Evolutionary conservation across 2,797 vertebrate species (phyloP), one percentile per base, ranked within the genome.

Genomic region (Remorina albescens): DNA sequence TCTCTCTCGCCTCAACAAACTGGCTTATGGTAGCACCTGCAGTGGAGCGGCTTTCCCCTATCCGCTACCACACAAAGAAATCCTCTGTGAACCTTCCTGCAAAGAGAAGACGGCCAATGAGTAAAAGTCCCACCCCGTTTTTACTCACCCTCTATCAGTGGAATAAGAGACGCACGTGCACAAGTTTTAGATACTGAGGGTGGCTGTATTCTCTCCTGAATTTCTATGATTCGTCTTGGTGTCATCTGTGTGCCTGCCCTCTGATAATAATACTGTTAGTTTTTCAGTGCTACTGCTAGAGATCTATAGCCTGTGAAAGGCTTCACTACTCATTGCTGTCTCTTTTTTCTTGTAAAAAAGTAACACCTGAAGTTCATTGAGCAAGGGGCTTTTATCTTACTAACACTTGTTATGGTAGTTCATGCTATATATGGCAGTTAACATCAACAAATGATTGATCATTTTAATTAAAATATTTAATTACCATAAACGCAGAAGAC

Each of bases 1-100:
- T 86, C 96, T 97, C 19, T 97, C 97, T 61, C 96, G 96, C 63
- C 95, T 97, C 95, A 96, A 95, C 80, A 97, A 98, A 95, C 96
- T 98, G 86, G 94, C 94, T 86, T 99, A 97, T 64, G 92, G 95
- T 74, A 87, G 86, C 86, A 93, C 95, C 85, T 97, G 96, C 94
- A 96, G 95, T 81, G 92, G 89, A 2, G 96, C 97, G 30, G 95
- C 96, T 50, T 99, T 99, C 88, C 97, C 97, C 51, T 99, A 98
- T 71, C 96, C 96, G 21, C 85, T 96, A 66, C 93, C 96, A 76
- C 96, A 96, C 89, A 97, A 96, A 93, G 96, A 96, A 86, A 93
- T 93, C 78, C 92, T 97, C 67, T 96, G 95, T 89, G 96, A 97
- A 93, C 91, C 94, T 2, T 94, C 95, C 67, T 90, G 94, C 83